Evolutionary conservation across 2,888 invertebrate species (phyloP).

Genomic region (Eupithecia insigniata): DNA sequence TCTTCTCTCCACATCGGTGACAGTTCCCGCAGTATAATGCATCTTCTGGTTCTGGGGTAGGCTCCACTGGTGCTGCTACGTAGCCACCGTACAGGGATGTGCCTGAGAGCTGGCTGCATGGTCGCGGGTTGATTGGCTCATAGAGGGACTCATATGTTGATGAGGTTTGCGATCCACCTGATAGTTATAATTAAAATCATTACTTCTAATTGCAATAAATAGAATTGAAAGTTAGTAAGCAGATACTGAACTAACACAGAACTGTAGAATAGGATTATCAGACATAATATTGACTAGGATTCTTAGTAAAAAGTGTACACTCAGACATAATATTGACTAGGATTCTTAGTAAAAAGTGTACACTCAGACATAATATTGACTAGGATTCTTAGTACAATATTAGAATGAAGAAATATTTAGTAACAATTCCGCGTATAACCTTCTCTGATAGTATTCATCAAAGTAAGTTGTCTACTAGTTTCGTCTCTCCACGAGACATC

Average conservation of each 20-base stretch:
- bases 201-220: too few species aligned
- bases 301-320: neutral
- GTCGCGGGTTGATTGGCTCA: slow-evolving; percentile 86
- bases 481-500: too few species aligned
- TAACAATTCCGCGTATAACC: too few species aligned
- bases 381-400: too few species aligned
- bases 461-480: too few species aligned
- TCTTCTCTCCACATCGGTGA: slow-evolving; percentile 95
- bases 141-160: slow-evolving; percentile 87
- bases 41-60: slow-evolving; percentile 89
- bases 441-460: too few species aligned
- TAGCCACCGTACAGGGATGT: slow-evolving; percentile 85
- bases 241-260: neutral
- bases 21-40: slow-evolving; percentile 94
- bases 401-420: too few species aligned
- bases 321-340: neutral
- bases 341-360: neutral
- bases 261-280: neutral
- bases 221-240: neutral
- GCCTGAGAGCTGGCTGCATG: slow-evolving; percentile 85
- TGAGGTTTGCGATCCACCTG: slow-evolving; percentile 82
- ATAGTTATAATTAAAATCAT: neutral
- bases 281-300: neutral
- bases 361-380: neutral
- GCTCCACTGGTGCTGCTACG: slow-evolving; percentile 89